phyloP scores from a whole-genome alignment of 1,140 invertebrate species.

The Steinernema khuongi region DNA sequence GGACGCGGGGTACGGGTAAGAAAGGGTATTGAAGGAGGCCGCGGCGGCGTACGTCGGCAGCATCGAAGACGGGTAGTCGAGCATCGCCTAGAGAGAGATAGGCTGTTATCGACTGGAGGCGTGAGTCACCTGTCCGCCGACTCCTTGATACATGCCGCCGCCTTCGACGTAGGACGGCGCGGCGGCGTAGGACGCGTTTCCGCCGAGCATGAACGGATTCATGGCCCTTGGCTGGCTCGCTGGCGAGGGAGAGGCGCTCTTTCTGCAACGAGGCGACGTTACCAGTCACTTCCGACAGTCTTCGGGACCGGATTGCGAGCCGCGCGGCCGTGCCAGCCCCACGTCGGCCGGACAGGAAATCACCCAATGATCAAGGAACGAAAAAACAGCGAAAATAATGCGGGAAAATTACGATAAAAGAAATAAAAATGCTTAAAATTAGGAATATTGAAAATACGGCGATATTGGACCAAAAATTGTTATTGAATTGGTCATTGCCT shows the following conservation, averaged over 20 bases:
- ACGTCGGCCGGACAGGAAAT: neutral
- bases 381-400: too few relatives aligned
- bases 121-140: neutral
- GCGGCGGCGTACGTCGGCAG: neutral
- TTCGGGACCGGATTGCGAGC: neutral
- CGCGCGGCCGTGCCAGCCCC: neutral
- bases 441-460: too few relatives aligned
- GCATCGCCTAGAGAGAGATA: neutral
- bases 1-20: neutral
- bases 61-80: neutral
- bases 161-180: neutral
- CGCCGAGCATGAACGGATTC: conserved; percentile 12
- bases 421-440: too few relatives aligned
- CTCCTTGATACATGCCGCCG: neutral
- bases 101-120: neutral
- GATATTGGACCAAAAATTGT: too few relatives aligned
- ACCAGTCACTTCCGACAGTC: neutral
- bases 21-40: neutral
- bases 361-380: too few relatives aligned
- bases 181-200: neutral
- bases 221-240: neutral
- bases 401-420: too few relatives aligned
- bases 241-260: neutral
- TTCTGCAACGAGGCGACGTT: neutral
- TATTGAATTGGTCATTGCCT: too few relatives aligned